Conservation (phyloP, 2,888 invertebrate species). For the Diaphora mendica region DNA sequence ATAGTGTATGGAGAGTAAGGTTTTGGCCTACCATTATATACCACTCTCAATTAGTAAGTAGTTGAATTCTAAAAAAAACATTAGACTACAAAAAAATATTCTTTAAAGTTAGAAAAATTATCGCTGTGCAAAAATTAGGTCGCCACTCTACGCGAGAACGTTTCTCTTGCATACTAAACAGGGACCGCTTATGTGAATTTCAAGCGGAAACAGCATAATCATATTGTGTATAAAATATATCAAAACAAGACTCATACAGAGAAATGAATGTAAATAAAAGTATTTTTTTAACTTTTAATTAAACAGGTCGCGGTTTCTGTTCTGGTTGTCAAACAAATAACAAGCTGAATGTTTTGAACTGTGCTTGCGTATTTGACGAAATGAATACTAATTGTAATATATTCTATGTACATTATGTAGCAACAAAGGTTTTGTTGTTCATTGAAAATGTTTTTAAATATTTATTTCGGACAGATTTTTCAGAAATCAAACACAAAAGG, state of each 20-base stretch:
- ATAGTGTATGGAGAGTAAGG: no score
- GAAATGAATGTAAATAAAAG: slow-evolving; percentile 20
- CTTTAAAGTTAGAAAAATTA: background rate
- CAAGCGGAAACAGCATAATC: slow-evolving; percentile 27
- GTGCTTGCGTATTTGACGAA: slow-evolving; percentile 10
- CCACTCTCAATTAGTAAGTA: background rate
- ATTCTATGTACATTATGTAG: background rate
- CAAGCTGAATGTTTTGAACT: slow-evolving; percentile 32
- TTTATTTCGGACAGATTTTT: background rate
- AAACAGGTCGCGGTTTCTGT: slow-evolving; percentile 34
- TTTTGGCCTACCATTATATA: no score
- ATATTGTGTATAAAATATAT: slow-evolving; percentile 22
- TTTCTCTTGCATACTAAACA: slow-evolving; percentile 28
- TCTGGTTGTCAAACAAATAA: slow-evolving; percentile 37
- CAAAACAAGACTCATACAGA: slow-evolving; percentile 7
- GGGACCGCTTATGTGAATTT: slow-evolving; percentile 30
- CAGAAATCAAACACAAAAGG: no score
- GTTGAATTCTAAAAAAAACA: background rate
- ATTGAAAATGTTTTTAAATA: background rate
- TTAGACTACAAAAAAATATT: background rate
- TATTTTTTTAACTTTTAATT: slow-evolving; percentile 48
- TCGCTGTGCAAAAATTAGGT: slow-evolving; percentile 11
- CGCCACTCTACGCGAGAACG: slow-evolving; percentile 11
- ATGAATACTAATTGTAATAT: background rate
- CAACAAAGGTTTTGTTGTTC: background rate